phyloP scores from a whole-genome alignment of 2,113 vertebrate species.

The Todiramphus saurophagus region DNA sequence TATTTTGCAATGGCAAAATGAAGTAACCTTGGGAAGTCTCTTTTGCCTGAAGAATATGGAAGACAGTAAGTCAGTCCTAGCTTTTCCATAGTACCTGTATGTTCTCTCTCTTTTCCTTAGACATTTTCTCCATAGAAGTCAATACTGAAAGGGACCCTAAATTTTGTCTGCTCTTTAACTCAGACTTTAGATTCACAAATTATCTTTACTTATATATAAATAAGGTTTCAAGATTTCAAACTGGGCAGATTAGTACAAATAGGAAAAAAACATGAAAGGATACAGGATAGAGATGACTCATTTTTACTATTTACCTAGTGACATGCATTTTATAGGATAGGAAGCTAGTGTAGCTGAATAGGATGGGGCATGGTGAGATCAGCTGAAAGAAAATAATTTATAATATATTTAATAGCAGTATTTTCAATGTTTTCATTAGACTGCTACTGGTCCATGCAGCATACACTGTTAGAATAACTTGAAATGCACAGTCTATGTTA shows the following conservation, averaged over 20 bases:
- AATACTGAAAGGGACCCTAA: background rate
- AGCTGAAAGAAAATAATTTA: slow-evolving; percentile 55
- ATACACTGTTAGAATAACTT: background rate
- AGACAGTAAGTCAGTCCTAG: background rate
- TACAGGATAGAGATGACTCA: background rate
- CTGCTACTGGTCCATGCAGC: background rate
- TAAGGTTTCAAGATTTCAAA: background rate
- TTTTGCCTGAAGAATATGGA: background rate
- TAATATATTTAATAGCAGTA: slow-evolving; percentile 31
- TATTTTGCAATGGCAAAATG: background rate
- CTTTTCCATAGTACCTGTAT: background rate
- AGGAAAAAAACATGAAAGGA: background rate
- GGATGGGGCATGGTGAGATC: background rate
- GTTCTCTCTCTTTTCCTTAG: background rate
- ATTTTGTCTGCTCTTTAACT: background rate
- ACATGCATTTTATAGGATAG: slow-evolving; percentile 26
- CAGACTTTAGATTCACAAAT: background rate
- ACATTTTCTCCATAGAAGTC: background rate
- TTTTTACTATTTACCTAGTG: background rate
- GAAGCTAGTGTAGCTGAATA: slow-evolving; percentile 52
- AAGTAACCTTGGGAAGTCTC: background rate
- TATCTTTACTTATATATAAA: background rate
- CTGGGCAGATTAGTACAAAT: background rate
- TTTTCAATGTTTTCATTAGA: background rate
- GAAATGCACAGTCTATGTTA: background rate